Evolutionary conservation across 2,797 vertebrate genomes (phyloP).

Genomic region (Peromyscus melanophrys): DNA sequence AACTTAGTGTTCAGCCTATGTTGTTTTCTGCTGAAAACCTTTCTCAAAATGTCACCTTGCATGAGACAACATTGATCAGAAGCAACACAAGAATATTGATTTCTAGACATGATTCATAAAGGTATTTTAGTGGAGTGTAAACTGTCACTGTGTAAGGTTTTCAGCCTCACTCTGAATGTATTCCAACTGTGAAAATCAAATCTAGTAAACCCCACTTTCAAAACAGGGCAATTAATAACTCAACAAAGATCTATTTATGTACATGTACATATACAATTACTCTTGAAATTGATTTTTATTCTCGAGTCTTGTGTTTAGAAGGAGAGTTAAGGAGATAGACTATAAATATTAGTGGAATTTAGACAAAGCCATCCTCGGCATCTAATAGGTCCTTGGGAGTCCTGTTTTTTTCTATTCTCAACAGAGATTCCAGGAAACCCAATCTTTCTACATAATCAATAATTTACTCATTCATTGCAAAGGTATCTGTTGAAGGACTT

Average conservation of each 20-base stretch:
- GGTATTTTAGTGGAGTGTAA: constrained; percentile 19
- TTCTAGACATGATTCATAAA: constrained; percentile 54
- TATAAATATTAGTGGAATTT: constrained; percentile 28
- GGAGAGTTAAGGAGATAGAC: neutral
- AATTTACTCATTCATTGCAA: neutral
- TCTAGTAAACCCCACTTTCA: constrained; percentile 47
- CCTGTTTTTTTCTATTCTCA: constrained; percentile 6
- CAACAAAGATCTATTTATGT: constrained; percentile 9
- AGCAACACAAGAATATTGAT: constrained; percentile 45
- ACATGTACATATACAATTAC: neutral
- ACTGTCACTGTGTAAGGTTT: constrained; percentile 14
- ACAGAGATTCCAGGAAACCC: neutral
- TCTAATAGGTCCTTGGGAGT: neutral
- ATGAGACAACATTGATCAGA: constrained; percentile 29
- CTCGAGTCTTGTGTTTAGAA: constrained; percentile 50
- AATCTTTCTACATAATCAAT: constrained; percentile 39
- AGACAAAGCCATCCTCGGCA: neutral
- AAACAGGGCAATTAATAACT: constrained; percentile 40
- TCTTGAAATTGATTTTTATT: constrained; percentile 29
- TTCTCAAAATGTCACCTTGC: constrained; percentile 46
- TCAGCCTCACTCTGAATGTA: constrained; percentile 29
- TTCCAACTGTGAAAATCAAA: constrained; percentile 61
- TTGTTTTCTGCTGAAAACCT: constrained; percentile 49
- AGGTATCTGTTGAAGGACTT: neutral
- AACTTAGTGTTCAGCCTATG: constrained; percentile 20